Evolutionary conservation across 2,113 vertebrate genomes (phyloP), one percentile per base, ranked within the genome.

Genomic region (Zosterops lateralis): DNA sequence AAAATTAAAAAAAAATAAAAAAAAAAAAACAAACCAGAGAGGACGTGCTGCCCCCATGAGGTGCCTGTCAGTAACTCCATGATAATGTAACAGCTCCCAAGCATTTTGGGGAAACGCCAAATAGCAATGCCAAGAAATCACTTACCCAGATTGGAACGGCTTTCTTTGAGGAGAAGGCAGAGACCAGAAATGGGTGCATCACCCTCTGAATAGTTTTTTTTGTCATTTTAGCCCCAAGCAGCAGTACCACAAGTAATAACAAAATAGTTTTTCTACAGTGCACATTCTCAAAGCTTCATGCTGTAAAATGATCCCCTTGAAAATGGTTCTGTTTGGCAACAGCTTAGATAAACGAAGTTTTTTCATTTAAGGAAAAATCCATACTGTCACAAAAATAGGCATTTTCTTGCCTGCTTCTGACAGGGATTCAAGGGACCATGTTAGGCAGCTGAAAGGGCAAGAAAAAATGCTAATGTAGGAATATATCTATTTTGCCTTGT

Each of bases 41-140:
- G 72, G 38, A 47, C 3, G 1, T 95, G 72, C 93, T 96, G 95
- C 92, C 96, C 88, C 76, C 95, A 8, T 34, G 83, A 90, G 95
- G 88, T 71, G 42, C 9, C 15, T 45, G 15, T 10, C 20, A 42
- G 74, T 12, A 91, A 62, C 31, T 65, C 22, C 65, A 47, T 2
- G 8, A 19, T 6, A 32, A 68, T 3, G 6, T 7, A 64, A 53
- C 60, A 58, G 12, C 4, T 6, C 19, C 8, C 14, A 31, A 21
- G 10, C 8, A 15, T 61, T 61, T 57, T 65, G 58, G 64, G 58
- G 58, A 65, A 56, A 60, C 1, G 50, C 50, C 72, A 53, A 28
- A 36, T 14, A 38, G 40, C 29, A 70, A 45, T n/a, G 42, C 42
- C 1, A 14, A 79, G 72, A 93, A 88, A 72, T 78, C 93, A 32